A percentile compares a stretch with the other conserved stretches of the same genome.
Conservation (phyloP, 2,888 invertebrate species). For the Rhogogaster chlorosoma region DNA sequence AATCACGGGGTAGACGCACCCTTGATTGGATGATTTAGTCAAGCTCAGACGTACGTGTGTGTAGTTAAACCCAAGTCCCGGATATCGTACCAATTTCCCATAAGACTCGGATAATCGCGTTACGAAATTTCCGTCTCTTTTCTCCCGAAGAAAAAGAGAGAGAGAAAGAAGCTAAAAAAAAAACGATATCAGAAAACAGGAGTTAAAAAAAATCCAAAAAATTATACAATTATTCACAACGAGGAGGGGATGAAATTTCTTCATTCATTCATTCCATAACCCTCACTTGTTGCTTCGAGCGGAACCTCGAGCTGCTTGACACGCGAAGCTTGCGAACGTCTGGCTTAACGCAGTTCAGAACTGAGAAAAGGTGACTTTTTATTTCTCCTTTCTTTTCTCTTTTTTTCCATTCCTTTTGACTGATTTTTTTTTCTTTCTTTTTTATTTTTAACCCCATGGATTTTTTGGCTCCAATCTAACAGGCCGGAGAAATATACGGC, state of each 20-base stretch:
- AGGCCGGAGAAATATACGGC: neutral
- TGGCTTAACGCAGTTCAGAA: neutral
- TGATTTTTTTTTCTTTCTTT: neutral
- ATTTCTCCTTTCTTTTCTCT: neutral
- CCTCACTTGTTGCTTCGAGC: slow-evolving; percentile 46
- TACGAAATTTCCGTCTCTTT: too few species aligned
- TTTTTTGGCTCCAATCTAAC: neutral
- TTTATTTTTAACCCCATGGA: neutral
- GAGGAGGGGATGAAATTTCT: slow-evolving; percentile 33
- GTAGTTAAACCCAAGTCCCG: neutral
- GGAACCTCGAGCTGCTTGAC: slow-evolving; percentile 2
- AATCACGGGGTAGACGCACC: neutral
- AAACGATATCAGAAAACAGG: too few species aligned
- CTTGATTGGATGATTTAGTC: neutral
- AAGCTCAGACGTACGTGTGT: neutral
- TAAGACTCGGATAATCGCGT: too few species aligned
- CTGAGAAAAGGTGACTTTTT: neutral
- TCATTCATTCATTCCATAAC: slow-evolving; percentile 46
- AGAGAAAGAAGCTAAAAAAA: neutral
- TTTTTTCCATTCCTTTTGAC: neutral
- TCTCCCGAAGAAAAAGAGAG: neutral
- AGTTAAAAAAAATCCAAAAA: slow-evolving; percentile 1
- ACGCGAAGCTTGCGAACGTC: slow-evolving; percentile 21
- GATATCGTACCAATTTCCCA: too few species aligned
- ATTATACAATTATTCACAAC: neutral